phyloP scores from a whole-genome alignment of 2,113 vertebrate genomes.

The Mixornis gularis region DNA sequence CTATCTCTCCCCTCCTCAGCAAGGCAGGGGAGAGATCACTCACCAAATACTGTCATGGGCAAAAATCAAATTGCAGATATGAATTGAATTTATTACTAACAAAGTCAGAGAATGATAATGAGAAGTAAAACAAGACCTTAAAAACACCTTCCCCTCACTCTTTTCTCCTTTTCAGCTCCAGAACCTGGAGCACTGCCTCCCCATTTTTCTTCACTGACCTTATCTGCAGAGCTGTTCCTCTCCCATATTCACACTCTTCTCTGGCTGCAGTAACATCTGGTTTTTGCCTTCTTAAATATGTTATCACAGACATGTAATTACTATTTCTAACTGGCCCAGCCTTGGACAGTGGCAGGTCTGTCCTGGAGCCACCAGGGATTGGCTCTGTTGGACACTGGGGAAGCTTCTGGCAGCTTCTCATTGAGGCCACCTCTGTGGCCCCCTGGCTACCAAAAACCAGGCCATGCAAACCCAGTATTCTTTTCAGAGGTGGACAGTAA shows the following conservation, averaged over 20 bases:
- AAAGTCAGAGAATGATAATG: not conserved
- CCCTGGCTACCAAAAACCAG: not conserved
- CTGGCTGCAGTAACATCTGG: not conserved
- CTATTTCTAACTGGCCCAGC: not conserved
- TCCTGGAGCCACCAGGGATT: not conserved
- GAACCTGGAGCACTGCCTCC: not conserved
- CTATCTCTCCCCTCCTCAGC: not conserved
- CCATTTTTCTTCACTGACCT: not conserved
- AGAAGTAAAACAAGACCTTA: not conserved
- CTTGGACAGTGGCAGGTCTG: too few species aligned
- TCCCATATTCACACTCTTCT: not conserved
- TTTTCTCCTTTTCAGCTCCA: not conserved
- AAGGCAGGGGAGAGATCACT: not conserved
- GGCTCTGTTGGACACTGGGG: rapidly evolving
- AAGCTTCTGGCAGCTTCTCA: not conserved
- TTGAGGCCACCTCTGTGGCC: not conserved
- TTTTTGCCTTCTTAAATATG: not conserved
- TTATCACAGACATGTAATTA: not conserved
- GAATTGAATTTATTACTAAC: not conserved
- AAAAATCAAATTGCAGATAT: not conserved
- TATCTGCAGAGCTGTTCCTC: not conserved
- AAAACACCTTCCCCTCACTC: not conserved
- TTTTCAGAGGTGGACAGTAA: not conserved
- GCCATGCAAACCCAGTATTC: not conserved
- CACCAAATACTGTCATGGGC: not conserved